A percentile compares a stretch with the other conserved stretches of the same genome.
phyloP scores from a whole-genome alignment of 2,113 vertebrate species.

The Microcebus lehilahytsara region DNA sequence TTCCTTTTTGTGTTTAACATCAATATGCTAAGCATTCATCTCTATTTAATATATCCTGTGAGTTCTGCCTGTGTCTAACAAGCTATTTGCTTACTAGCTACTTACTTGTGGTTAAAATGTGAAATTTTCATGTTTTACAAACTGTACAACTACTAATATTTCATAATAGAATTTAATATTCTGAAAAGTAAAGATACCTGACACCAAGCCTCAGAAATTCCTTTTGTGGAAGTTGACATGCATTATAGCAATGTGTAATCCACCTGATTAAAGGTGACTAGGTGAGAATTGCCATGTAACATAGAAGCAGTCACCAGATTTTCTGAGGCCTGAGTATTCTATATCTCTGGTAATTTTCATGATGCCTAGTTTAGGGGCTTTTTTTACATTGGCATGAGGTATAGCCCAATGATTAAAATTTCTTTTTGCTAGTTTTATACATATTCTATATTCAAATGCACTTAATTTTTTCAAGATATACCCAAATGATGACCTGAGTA shows the following conservation, averaged over 20 bases:
- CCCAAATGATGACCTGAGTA: background rate
- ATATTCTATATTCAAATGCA: background rate
- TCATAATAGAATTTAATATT: background rate
- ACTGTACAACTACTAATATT: background rate
- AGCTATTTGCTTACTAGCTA: background rate
- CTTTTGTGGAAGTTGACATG: background rate
- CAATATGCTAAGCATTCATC: background rate
- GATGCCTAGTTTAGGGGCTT: background rate
- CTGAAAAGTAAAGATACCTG: background rate
- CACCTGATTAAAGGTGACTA: background rate
- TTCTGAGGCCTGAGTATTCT: background rate
- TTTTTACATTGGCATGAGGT: background rate
- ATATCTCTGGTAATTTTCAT: background rate
- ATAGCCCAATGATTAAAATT: background rate
- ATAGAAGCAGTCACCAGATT: background rate
- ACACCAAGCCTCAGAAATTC: background rate
- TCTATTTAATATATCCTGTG: background rate
- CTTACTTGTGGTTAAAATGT: background rate
- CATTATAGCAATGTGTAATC: background rate
- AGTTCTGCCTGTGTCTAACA: background rate
- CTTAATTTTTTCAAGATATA: slow-evolving; percentile 13
- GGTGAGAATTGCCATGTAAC: background rate
- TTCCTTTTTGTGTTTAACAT: background rate
- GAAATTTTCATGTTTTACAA: background rate
- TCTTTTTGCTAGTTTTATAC: background rate